Evolutionary conservation across 2,797 vertebrate genomes (phyloP).

Genomic region (Taenioides sp.): DNA sequence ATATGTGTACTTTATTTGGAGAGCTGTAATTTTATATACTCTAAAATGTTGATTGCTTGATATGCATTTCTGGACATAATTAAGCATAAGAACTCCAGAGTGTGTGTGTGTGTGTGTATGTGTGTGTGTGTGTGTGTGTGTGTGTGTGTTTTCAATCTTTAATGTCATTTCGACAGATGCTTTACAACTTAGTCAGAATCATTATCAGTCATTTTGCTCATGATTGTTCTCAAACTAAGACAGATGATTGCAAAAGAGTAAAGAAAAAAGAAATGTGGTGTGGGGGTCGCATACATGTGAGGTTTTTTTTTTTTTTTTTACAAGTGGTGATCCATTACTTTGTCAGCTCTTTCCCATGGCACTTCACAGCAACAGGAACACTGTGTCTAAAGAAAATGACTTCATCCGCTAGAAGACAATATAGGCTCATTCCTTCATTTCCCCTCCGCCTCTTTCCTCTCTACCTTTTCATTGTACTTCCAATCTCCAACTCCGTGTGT

Average conservation of each 20-base stretch:
- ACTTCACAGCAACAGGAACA: constrained; percentile 63
- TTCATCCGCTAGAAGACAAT: constrained; percentile 59
- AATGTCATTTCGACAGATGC: constrained; percentile 52
- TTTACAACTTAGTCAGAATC: constrained; percentile 31
- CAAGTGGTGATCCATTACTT: constrained; percentile 62
- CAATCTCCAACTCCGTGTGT: constrained; percentile 25
- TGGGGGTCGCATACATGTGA: constrained; percentile 25
- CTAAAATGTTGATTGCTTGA: neutral
- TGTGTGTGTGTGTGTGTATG: constrained; percentile 3
- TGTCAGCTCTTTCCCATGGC: constrained; percentile 65
- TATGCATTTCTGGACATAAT: neutral
- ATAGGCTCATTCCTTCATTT: constrained; percentile 47
- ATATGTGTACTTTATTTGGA: too few relatives aligned
- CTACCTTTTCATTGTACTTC: constrained; percentile 19
- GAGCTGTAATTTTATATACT: neutral
- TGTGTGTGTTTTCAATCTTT: constrained; percentile 34
- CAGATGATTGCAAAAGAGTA: neutral
- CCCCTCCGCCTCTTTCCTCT: constrained; percentile 29
- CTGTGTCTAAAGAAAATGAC: constrained; percentile 60
- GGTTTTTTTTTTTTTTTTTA: constrained; percentile 15
- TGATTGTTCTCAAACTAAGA: constrained; percentile 34
- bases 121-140: neutral
- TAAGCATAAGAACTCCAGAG: too few relatives aligned
- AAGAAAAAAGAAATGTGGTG: neutral
- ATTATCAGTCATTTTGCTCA: constrained; percentile 43